phyloP scores from a whole-genome alignment of 2,888 invertebrate species.

The Acanthosoma haemorrhoidale region DNA sequence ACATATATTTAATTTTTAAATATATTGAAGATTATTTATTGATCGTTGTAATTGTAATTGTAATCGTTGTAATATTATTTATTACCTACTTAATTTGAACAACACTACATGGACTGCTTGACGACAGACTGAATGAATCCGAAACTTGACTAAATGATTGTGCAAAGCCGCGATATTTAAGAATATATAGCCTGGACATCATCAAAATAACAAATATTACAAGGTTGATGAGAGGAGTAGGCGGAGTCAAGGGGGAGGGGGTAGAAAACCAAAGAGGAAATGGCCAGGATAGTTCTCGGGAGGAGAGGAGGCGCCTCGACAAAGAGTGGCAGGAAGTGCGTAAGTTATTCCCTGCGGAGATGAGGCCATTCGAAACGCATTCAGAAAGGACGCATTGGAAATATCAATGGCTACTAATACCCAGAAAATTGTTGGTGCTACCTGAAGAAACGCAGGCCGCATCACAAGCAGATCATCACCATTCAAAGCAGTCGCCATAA shows the following conservation, averaged over 20 bases:
- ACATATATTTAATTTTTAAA: no score
- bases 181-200: background rate
- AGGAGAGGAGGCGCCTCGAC: background rate
- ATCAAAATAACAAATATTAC: background rate
- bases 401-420: constrained; percentile 22
- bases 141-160: no score
- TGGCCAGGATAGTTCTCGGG: no score
- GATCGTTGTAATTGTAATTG: no score
- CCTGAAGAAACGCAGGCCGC: background rate
- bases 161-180: no score
- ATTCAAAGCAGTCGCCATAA: background rate
- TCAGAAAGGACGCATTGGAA: background rate
- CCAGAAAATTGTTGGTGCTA: constrained; percentile 29
- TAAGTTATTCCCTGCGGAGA: constrained; percentile 13
- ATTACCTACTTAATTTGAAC: no score
- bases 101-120: no score
- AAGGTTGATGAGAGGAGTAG: background rate
- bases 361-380: constrained; percentile 13
- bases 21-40: no score
- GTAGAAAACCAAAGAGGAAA: no score
- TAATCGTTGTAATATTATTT: no score
- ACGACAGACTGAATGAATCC: no score
- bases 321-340: background rate
- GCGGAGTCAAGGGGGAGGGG: no score
- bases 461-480: background rate